Base-by-base conservation (phyloP, 2,113 vertebrate genomes). In the Tautogolabrus adspersus region DNA sequence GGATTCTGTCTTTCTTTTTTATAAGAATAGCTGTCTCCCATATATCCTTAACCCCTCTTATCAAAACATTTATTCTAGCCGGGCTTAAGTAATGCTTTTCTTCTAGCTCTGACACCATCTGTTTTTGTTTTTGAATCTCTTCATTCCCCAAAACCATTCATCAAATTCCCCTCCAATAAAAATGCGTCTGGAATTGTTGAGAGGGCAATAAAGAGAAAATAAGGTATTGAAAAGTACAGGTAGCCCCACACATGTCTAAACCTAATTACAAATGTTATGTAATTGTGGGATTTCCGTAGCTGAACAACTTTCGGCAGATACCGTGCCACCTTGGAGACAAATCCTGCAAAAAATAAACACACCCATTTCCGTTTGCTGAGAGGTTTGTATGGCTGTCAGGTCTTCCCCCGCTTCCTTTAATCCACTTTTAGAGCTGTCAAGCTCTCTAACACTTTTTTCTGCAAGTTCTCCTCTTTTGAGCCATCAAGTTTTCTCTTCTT, bases 341-440 rank as follows among this genome's bases (percentile, higher is more conserved):
- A 38, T 73, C 22, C 46, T n/a, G 23, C 23, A 77, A 63, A 77
- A 21, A 77, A 73, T 83, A 90, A 92, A 91, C 86, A 89, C 87
- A 42, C 13, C 13, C 8, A 56, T 67, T 86, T 79, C 72, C 37
- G 5, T 55, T 61, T 30, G 58, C 62, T 38, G 65, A 57, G 60
- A 73, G 58, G 63, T 77, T 84, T 82, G 72, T 77, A 30, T 3
- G 49, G 75, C 75, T 86, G 85, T 81, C 83, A 69, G 72, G 72
- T 69, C 69, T 88, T 86, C 72, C 83, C 73, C 42, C 18, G 51
- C 71, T 82, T 86, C 61, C 77, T 87, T 69, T 88, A 61, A 78
- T 86, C 79, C 46, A 77, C 55, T 84, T 83, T 84, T 72, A 78
- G 62, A 83, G 30, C 75, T 79, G 70, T 58, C 7, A 16, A 60